Evolutionary conservation across 2,888 invertebrate genomes (phyloP), one percentile per base, ranked within the genome.

Genomic region (Thecophora atra): DNA sequence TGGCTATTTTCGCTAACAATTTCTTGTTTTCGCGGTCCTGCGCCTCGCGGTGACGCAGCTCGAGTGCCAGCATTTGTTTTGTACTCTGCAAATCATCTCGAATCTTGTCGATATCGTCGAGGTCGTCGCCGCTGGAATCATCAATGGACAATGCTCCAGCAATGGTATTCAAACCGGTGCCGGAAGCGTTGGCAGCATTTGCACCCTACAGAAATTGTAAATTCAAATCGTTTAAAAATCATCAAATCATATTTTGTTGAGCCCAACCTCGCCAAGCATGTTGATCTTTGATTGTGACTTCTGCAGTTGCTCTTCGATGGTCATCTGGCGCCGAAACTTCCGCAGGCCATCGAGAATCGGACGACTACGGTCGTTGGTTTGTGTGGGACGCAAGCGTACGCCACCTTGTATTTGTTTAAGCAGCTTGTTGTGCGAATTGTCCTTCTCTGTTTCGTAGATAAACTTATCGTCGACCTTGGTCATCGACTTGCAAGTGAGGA

Each of bases 61-160:
- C 96, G 73, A 95, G 89, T 17, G 95, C 95, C 74, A 96, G 87
- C 89, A 96, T 91, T 87, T 96, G 96, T 86, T 96, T 96, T 8
- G 95, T 95, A 73, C 95, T 95, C 83, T 96, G 96, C 52, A 96
- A 89, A 84, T 96, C 96, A 82, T 96, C 96, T 78, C 96, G 90
- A 21, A 95, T 92, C 83, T 93, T 94, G 81, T 96, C 96, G 78
- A 96, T 96, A 81, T 96, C 96, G 79, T 96, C 96, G 89, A 95
- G 91, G 81, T 96, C 96, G 82, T 96, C 95, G 19, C 90, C 91
- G 79, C 93, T 93, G 71, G 91, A 91, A 79, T 90, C 91, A 79
- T 91, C 90, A n/a, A 88, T 80, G 26, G 82, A 81, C 72, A 82
- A 78, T 2, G 79, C 76, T 0, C 83, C 81, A 2, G 81, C 82